Evolutionary conservation across 1,140 invertebrate genomes (phyloP).

Genomic region (Zaprionus inermis): DNA sequence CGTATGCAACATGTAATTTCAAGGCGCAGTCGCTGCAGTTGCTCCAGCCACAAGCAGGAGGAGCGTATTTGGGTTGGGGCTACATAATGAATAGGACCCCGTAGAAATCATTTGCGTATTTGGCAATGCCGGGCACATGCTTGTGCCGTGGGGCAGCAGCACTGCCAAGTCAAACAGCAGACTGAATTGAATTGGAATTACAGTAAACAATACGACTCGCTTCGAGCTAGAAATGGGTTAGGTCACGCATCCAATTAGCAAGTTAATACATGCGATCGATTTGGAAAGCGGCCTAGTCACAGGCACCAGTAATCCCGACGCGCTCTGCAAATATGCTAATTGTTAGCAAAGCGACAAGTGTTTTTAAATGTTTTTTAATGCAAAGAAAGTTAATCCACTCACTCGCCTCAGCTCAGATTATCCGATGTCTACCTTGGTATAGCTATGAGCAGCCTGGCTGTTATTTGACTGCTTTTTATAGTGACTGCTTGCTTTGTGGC

Average conservation of each 20-base stretch:
- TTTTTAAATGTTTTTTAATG: too few relatives aligned
- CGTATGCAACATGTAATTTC: not conserved
- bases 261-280: not conserved
- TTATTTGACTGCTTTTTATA: conserved; percentile 6
- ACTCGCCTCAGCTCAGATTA: conserved; percentile 61
- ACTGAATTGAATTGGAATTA: not conserved
- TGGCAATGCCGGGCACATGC: not conserved
- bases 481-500: not conserved
- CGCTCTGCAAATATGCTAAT: not conserved
- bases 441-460: not conserved
- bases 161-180: not conserved
- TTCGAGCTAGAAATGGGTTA: not conserved
- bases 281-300: not conserved
- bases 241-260: not conserved
- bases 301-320: not conserved
- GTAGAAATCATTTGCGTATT: not conserved
- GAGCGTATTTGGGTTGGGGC: not conserved
- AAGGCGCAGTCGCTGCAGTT: not conserved
- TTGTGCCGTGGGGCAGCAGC: not conserved
- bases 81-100: not conserved
- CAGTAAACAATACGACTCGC: not conserved
- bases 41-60: not conserved
- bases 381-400: too few relatives aligned
- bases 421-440: conserved; percentile 36
- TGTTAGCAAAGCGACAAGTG: too few relatives aligned